Evolutionary conservation across 2,797 vertebrate genomes (phyloP), one percentile per base, ranked within the genome.

Genomic region (Psittacula derbiana): DNA sequence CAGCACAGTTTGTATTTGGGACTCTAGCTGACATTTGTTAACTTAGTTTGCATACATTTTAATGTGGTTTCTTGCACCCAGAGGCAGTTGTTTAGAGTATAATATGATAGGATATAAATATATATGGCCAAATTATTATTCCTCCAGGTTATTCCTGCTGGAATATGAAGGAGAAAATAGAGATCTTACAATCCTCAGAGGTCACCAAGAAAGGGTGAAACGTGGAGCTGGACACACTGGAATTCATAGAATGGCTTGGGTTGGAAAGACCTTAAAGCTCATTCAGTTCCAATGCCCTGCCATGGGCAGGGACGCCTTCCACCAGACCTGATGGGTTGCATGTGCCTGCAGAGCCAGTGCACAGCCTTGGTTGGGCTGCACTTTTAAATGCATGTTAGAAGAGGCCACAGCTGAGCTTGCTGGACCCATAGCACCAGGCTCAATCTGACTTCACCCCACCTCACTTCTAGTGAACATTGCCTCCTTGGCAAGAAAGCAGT

Each of bases 1-100:
- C 66, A 80, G 47, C 70, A 47, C 25, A 57, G 57, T 83, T 80
- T 60, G 5, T 90, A 46, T 84, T 70, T 57, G 75, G 57, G 82
- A 91, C 87, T 83, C 85, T 87, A 81, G 58, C 86, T 94, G 90
- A 93, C 82, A 85, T 92, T 95, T 86, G 52, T 49, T 92, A 91
- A 88, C 47, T 84, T 80, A 23, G 62, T 93, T 72, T 87, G 69
- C 46, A 33, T 69, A 46, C 40, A 90, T 91, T 96, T 92, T 80
- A 72, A 90, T 86, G 67, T 50, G 62, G 16, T 78, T 84, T 80
- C 30, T 78, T 80, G 25, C 60, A 86, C 25, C 71, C 52, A 27
- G 41, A 78, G 72, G 75, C 67, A 60, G 40, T 60, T 89, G 46
- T 82, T 95, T 73, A 58, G 49, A 79, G 50, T 73, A 75, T 55